Percentiles rank a stretch among this genome's conserved stretches.
Conservation (phyloP, 2,113 vertebrate genomes). For the Petroica traversi region DNA sequence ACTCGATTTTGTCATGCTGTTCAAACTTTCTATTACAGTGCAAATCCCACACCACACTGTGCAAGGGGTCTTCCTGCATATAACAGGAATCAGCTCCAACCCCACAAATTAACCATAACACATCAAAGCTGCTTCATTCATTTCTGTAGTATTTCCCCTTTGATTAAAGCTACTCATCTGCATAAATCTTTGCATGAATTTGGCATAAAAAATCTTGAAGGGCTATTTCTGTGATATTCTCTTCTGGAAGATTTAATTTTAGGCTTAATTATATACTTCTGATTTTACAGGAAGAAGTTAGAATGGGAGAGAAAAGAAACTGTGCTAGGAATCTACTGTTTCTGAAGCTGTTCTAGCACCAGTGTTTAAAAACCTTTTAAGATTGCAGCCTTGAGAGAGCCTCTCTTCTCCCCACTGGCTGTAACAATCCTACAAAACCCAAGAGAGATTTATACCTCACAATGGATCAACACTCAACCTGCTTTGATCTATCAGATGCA, state of each 20-base stretch:
- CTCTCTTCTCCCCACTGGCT: not conserved
- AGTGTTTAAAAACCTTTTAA: not conserved
- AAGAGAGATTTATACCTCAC: not conserved
- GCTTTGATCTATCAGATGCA: not conserved
- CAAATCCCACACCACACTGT: not conserved
- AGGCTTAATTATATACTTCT: conserved; percentile 43
- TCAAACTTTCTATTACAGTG: not conserved
- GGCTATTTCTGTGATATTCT: conserved; percentile 24
- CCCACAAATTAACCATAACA: not conserved
- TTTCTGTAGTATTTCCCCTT: not conserved
- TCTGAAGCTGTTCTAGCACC: not conserved
- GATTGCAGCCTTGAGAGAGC: not conserved
- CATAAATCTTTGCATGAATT: not conserved
- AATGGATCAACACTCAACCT: not conserved
- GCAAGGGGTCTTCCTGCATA: not conserved
- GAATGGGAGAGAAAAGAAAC: not conserved
- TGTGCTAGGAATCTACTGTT: not conserved
- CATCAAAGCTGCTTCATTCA: not conserved
- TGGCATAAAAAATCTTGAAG: not conserved
- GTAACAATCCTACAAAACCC: not conserved
- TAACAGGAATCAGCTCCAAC: not conserved
- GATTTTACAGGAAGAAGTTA: not conserved
- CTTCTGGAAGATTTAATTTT: conserved; percentile 51
- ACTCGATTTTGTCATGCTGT: accelerated
- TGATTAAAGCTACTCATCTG: conserved; percentile 9